A percentile compares a stretch with the other conserved stretches of the same genome.
These are phyloP conservation scores for Sciurus carolinensis DNA, from an alignment of 2,797 vertebrate species.

Conservation along the genomic window DNA sequence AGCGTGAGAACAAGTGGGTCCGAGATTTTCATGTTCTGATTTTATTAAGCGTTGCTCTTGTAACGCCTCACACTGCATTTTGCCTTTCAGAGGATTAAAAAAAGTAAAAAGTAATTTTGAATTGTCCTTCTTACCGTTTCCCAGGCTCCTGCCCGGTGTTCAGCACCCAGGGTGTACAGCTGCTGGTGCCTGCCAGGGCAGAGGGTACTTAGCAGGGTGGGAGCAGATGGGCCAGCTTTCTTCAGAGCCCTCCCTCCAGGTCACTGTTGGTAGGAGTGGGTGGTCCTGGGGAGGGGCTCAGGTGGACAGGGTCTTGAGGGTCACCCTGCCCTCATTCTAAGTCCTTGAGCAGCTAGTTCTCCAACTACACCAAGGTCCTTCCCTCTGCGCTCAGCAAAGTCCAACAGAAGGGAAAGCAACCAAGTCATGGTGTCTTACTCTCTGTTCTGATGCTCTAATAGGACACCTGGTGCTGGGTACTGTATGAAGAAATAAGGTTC, in stretches of 20 bases:
- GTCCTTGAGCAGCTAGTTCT: background rate
- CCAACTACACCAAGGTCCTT: background rate
- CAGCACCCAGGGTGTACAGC: background rate
- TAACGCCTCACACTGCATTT: background rate
- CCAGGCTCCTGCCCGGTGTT: background rate
- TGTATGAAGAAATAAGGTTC: background rate
- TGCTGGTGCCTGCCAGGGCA: background rate
- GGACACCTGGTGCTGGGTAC: background rate
- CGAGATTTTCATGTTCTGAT: background rate
- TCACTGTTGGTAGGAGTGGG: background rate
- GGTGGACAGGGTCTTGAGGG: background rate
- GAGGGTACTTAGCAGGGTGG: fast-evolving
- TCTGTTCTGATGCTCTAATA: background rate
- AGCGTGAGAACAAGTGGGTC: background rate
- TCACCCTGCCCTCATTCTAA: too few species aligned
- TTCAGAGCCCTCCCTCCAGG: background rate
- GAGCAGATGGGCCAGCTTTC: too few species aligned
- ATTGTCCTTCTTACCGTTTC: background rate
- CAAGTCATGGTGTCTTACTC: too few species aligned
- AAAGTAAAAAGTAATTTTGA: background rate
- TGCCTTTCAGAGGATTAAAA: background rate
- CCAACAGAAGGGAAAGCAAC: background rate
- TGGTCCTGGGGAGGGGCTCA: background rate
- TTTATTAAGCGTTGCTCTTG: background rate
- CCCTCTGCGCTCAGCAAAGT: too few species aligned